A percentile compares a stretch with the other conserved stretches of the same genome.
Conservation (phyloP, 2,888 invertebrate genomes). For the Elgonia sp. region DNA sequence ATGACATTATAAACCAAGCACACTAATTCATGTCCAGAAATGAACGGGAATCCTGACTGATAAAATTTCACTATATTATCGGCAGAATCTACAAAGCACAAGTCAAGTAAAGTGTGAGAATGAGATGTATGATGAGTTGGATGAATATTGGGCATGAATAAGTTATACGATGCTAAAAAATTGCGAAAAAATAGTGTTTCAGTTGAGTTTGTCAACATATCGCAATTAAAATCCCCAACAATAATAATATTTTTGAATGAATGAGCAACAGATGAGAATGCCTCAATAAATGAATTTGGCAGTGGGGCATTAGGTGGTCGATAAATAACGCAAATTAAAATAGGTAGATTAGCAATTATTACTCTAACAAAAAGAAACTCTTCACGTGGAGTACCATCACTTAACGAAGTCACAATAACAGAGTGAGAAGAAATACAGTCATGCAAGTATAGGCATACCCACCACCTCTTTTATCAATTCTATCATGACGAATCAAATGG, state of each 20-base stretch:
- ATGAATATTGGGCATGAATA: not conserved
- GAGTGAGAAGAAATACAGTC: not conserved
- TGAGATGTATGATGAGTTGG: conserved; percentile 7
- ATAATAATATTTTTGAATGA: not conserved
- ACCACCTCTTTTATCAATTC: not conserved
- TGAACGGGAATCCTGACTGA: conserved; percentile 21
- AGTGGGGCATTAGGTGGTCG: not conserved
- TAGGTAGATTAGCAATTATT: not conserved
- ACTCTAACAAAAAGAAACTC: not conserved
- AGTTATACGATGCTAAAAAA: not conserved
- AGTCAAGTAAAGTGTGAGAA: conserved; percentile 1
- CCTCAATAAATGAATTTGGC: not conserved
- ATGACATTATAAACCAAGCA: too few species aligned
- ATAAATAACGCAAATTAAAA: not conserved
- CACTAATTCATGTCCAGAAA: not conserved
- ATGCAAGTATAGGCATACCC: not conserved
- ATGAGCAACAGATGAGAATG: not conserved
- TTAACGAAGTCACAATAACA: not conserved
- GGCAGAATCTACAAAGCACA: not conserved
- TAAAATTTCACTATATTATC: not conserved
- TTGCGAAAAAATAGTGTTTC: not conserved
- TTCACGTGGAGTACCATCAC: not conserved
- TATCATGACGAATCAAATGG: not conserved
- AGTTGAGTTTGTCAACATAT: not conserved
- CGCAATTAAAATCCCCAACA: conserved; percentile 27